phyloP scores from a whole-genome alignment of 2,113 vertebrate genomes.

The Corythornis cristatus region DNA sequence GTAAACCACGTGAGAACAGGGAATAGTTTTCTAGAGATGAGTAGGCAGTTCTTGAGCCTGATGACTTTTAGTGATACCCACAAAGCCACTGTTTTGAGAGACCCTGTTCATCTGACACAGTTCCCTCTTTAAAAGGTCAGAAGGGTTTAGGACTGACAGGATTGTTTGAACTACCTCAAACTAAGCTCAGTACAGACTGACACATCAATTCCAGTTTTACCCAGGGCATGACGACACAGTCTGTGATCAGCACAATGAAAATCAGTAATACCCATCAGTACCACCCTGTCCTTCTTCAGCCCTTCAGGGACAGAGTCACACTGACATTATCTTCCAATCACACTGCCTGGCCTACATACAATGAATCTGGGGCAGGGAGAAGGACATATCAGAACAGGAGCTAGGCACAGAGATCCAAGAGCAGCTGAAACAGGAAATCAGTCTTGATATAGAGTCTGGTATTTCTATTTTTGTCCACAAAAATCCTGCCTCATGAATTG shows the following conservation, averaged over 20 bases:
- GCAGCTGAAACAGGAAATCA: neutral
- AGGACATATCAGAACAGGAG: neutral
- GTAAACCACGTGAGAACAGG: neutral
- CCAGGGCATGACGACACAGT: neutral
- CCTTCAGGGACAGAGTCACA: neutral
- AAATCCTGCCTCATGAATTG: neutral
- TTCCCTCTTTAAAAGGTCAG: neutral
- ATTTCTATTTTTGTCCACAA: conserved; percentile 14
- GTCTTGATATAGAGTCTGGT: neutral
- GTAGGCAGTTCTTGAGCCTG: neutral
- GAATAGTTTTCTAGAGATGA: neutral
- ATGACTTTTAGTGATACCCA: neutral
- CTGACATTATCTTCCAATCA: neutral
- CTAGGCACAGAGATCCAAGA: neutral
- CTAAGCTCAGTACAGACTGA: neutral
- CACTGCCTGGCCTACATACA: neutral
- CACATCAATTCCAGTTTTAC: neutral
- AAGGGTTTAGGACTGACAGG: neutral
- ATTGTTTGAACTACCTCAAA: neutral
- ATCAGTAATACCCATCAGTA: neutral
- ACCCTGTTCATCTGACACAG: neutral
- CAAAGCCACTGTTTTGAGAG: neutral
- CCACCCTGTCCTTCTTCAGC: neutral
- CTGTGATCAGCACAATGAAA: neutral
- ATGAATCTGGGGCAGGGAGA: neutral